Conservation (phyloP, 2,113 vertebrate genomes). For the Pseudorhombus dupliciocellatus region DNA sequence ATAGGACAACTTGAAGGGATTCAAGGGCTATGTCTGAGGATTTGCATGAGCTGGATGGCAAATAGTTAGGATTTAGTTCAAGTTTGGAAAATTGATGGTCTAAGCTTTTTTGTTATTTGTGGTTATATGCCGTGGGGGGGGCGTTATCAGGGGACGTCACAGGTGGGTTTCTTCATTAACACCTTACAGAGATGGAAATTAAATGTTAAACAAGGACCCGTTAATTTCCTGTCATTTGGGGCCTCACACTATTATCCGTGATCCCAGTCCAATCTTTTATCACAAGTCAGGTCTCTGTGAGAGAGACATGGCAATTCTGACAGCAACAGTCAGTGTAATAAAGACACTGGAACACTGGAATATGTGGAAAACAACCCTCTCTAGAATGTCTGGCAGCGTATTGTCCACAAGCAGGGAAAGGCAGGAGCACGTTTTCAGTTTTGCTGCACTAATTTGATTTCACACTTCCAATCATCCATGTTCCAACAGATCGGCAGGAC, state of each 20-base stretch:
- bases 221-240: constrained; percentile 3
- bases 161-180: background rate
- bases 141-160: background rate
- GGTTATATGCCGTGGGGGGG: too few relatives aligned
- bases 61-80: background rate
- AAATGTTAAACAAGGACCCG: constrained; percentile 16
- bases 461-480: background rate
- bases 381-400: too few relatives aligned
- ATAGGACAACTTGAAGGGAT: background rate
- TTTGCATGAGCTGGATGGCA: background rate
- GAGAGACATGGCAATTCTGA: background rate
- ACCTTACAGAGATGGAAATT: constrained; percentile 11
- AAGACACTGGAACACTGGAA: too few relatives aligned
- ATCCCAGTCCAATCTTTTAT: background rate
- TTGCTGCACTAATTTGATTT: background rate
- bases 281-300: background rate
- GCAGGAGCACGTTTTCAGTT: background rate
- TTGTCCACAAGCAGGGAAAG: background rate
- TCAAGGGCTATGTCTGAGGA: constrained; percentile 5
- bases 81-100: background rate
- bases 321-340: too few relatives aligned
- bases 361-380: too few relatives aligned
- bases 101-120: too few relatives aligned
- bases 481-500: background rate
- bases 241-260: background rate